Evolutionary conservation across 2,888 invertebrate species (phyloP).

Genomic region (Cactoblastis cactorum): DNA sequence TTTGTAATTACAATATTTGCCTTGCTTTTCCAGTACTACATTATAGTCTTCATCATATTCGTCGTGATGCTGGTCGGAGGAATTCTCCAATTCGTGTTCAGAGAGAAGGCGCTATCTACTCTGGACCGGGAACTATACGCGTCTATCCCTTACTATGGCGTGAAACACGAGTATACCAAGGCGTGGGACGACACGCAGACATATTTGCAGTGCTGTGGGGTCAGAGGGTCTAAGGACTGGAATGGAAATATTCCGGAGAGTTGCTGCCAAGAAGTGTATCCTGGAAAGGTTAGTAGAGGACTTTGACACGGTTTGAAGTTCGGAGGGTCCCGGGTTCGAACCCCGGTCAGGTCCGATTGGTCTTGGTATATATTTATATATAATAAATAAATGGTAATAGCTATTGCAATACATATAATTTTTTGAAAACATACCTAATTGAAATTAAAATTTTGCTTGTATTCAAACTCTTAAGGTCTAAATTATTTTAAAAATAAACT

Average conservation of each 20-base stretch:
- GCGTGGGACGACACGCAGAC: slow-evolving; percentile 95
- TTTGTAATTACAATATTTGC: neutral
- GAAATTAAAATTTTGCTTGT: too few relatives aligned
- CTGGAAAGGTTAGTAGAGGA: slow-evolving; percentile 71
- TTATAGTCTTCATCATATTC: slow-evolving; percentile 92
- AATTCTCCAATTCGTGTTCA: slow-evolving; percentile 93
- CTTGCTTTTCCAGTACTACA: slow-evolving; percentile 86
- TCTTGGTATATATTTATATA: too few relatives aligned
- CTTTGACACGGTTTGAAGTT: neutral
- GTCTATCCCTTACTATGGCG: slow-evolving; percentile 86
- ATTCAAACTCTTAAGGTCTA: too few relatives aligned
- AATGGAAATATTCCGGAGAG: slow-evolving; percentile 84
- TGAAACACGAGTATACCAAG: slow-evolving; percentile 83
- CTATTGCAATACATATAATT: too few relatives aligned
- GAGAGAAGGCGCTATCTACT: slow-evolving; percentile 87
- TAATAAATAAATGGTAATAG: too few relatives aligned
- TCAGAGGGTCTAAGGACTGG: slow-evolving; percentile 88
- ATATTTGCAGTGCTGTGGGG: slow-evolving; percentile 91
- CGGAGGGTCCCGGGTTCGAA: too few relatives aligned
- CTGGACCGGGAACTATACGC: slow-evolving; percentile 89
- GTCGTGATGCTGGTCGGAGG: slow-evolving; percentile 94
- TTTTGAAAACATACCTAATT: too few relatives aligned
- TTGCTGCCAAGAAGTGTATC: slow-evolving; percentile 84
- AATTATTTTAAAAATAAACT: too few relatives aligned
- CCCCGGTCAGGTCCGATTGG: too few relatives aligned